Conservation (phyloP, 2,113 vertebrate genomes). For the Gobio gobio region DNA sequence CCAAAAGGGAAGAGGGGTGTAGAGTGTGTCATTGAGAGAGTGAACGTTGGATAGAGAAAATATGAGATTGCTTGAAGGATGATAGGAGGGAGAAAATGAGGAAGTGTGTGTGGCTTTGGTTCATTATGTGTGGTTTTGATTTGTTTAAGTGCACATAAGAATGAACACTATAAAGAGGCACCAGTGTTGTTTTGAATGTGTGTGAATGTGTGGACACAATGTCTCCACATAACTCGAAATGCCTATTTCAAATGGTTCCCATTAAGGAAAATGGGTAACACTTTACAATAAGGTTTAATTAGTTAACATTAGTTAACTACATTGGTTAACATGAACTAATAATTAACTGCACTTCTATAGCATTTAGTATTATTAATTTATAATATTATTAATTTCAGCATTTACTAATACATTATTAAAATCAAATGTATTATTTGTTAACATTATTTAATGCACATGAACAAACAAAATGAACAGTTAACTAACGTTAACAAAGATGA, state of each 20-base stretch:
- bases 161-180: constrained; percentile 5
- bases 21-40: neutral
- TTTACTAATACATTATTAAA: too few species aligned
- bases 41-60: neutral
- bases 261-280: neutral
- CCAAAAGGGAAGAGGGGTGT: neutral
- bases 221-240: neutral
- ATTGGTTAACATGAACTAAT: too few species aligned
- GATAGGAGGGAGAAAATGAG: neutral
- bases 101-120: neutral
- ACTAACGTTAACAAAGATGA: too few species aligned
- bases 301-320: too few species aligned
- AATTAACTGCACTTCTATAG: too few species aligned
- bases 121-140: neutral
- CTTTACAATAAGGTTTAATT: too few species aligned
- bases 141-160: constrained; percentile 38
- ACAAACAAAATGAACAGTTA: too few species aligned
- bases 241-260: neutral
- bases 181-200: neutral
- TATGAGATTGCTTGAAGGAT: neutral
- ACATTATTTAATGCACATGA: too few species aligned
- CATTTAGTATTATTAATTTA: too few species aligned
- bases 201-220: neutral
- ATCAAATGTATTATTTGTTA: too few species aligned
- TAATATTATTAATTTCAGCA: too few species aligned